Percentiles rank a stretch among this genome's conserved stretches.
Conservation (phyloP, 1,140 invertebrate genomes). For the Scaptodrosophila lebanonensis region DNA sequence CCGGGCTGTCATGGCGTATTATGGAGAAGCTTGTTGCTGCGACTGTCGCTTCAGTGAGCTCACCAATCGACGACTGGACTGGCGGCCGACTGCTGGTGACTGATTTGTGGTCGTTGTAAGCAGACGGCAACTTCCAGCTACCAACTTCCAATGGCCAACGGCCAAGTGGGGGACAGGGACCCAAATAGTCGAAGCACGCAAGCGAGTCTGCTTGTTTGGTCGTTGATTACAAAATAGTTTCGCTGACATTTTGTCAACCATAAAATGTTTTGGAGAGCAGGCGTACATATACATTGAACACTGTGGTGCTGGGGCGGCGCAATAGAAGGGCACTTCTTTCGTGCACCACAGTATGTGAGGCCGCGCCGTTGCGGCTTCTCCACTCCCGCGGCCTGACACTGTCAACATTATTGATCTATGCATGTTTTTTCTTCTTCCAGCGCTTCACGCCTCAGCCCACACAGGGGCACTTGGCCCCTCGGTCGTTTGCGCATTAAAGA, state of each 20-base stretch:
- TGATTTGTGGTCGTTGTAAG: conserved; percentile 50
- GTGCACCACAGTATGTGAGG: conserved; percentile 1
- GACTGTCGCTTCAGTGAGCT: conserved; percentile 46
- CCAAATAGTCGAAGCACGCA: conserved; percentile 20
- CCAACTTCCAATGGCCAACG: conserved; percentile 24
- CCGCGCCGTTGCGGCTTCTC: not conserved
- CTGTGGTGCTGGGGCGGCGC: conserved; percentile 10
- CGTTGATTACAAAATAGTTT: conserved; percentile 56
- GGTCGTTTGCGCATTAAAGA: conserved; percentile 26
- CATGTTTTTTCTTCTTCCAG: conserved; percentile 40
- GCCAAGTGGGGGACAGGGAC: conserved; percentile 37
- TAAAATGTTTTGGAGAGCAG: conserved; percentile 36
- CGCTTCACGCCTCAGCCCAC: conserved; percentile 60
- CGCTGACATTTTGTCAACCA: conserved; percentile 61
- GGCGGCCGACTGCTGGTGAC: conserved; percentile 39
- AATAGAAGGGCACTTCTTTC: conserved; percentile 55
- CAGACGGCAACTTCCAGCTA: conserved; percentile 20
- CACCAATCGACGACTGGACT: conserved; percentile 35
- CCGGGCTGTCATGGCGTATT: conserved; percentile 23
- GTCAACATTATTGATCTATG: conserved; percentile 70
- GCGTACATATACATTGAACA: not conserved
- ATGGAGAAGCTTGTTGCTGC: conserved; percentile 47
- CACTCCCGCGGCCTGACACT: conserved; percentile 18
- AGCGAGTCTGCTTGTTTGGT: conserved; percentile 30
- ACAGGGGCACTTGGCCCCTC: conserved; percentile 25